Conservation (phyloP, 2,888 invertebrate genomes). For the Crocallis elinguaria region DNA sequence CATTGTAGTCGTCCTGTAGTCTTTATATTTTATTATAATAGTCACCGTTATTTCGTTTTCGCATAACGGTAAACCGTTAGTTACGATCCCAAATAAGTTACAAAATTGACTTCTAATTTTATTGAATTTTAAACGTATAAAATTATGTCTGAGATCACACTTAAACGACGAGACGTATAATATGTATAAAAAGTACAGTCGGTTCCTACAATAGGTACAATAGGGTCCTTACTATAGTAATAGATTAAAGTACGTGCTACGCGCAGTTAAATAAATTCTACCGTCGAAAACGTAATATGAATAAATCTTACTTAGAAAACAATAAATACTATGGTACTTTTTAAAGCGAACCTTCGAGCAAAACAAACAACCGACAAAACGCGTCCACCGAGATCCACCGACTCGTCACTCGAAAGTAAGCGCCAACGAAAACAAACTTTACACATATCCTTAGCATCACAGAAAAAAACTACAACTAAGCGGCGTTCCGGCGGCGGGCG, state of each 20-base stretch:
- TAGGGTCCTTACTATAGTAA: conserved; percentile 36
- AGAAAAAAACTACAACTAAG: conserved; percentile 73
- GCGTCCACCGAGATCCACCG: conserved; percentile 22
- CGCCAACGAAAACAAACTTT: conserved; percentile 59
- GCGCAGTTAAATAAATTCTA: conserved; percentile 57
- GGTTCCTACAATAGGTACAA: conserved; percentile 29
- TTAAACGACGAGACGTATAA: conserved; percentile 36
- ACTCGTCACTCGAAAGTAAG: conserved; percentile 51
- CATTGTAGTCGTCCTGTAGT: conserved; percentile 1
- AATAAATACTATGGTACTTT: conserved; percentile 80
- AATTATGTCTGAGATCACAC: conserved; percentile 40
- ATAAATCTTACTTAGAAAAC: conserved; percentile 64
- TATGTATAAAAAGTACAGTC: conserved; percentile 39
- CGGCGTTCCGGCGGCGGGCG: conserved; percentile 31
- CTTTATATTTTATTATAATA: not conserved
- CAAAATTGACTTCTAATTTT: conserved; percentile 30
- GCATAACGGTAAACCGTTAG: conserved; percentile 10
- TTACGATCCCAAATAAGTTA: conserved; percentile 19
- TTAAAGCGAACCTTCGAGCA: conserved; percentile 63
- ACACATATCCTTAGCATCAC: conserved; percentile 74
- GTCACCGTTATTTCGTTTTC: conserved; percentile 2
- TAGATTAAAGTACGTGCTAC: conserved; percentile 53
- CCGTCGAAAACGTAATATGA: conserved; percentile 58
- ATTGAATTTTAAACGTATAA: conserved; percentile 32
- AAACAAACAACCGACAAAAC: conserved; percentile 14